Conservation (phyloP, 2,888 invertebrate genomes). For the Coelinius sp. region DNA sequence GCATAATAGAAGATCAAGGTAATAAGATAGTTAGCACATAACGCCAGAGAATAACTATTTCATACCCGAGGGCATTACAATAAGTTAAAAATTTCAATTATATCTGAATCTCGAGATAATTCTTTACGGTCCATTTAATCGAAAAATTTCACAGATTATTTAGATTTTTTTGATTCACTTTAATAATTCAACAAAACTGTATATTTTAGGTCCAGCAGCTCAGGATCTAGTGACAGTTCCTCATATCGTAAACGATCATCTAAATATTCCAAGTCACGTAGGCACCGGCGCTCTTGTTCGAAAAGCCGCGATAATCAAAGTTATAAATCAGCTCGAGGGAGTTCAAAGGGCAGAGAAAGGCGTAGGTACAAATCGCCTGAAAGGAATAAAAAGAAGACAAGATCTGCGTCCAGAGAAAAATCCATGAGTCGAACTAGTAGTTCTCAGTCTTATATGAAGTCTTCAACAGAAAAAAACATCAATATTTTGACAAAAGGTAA, state of each 20-base stretch:
- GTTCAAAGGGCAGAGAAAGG: conserved; percentile 62
- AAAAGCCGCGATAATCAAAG: conserved; percentile 61
- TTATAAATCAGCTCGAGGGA: conserved; percentile 59
- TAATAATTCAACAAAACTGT: neutral
- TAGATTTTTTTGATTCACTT: conserved; percentile 11
- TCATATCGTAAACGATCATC: conserved; percentile 59
- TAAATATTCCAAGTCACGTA: conserved; percentile 61
- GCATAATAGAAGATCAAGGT: conserved; percentile 58
- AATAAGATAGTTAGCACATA: conserved; percentile 3
- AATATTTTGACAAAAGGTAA: conserved; percentile 58
- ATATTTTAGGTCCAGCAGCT: conserved; percentile 64
- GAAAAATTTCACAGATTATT: too few relatives aligned
- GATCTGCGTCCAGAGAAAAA: conserved; percentile 64
- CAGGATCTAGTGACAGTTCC: conserved; percentile 62
- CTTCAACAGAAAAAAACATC: conserved; percentile 52
- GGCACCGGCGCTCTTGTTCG: conserved; percentile 61
- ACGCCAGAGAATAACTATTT: neutral
- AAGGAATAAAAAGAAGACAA: conserved; percentile 52
- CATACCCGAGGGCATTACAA: too few relatives aligned
- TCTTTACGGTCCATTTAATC: too few relatives aligned
- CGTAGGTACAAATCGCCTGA: conserved; percentile 61
- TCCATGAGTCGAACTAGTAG: conserved; percentile 66
- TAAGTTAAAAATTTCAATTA: neutral
- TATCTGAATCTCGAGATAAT: too few relatives aligned
- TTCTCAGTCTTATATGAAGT: conserved; percentile 60